These are phyloP conservation scores for Vannuccia rotundouncinata DNA, from an alignment of 2,888 invertebrate species.

Conservation along the genomic window DNA sequence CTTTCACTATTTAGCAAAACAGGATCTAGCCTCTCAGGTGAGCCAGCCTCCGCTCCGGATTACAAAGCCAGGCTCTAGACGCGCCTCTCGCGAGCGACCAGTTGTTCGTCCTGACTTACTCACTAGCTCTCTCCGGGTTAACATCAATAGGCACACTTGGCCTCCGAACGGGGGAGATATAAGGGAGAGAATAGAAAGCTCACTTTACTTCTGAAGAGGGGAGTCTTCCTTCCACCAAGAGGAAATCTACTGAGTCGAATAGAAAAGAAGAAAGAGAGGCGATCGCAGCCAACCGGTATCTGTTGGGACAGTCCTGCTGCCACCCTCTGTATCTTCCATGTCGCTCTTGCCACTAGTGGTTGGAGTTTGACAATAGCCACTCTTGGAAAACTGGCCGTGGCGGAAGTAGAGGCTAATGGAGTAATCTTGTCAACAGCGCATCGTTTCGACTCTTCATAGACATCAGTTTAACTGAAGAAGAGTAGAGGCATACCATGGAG, in stretches of 20 bases:
- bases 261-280: not conserved
- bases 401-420: slow-evolving; percentile 13
- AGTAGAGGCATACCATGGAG: not conserved
- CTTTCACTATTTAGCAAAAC: slow-evolving; percentile 9
- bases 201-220: slow-evolving; percentile 12
- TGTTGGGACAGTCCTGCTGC: too few relatives aligned
- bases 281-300: not conserved
- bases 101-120: not conserved
- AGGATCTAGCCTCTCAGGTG: not conserved
- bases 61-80: not conserved
- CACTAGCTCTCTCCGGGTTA: too few relatives aligned
- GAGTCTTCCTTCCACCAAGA: slow-evolving; percentile 8
- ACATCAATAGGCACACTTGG: too few relatives aligned
- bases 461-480: not conserved
- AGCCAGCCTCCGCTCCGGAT: not conserved
- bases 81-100: not conserved
- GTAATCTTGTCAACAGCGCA: slow-evolving; percentile 23
- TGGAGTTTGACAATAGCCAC: not conserved
- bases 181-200: not conserved
- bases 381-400: not conserved
- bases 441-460: not conserved
- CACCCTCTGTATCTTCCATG: too few relatives aligned
- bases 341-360: not conserved
- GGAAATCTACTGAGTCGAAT: slow-evolving; percentile 5
- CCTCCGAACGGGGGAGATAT: too few relatives aligned